Percentiles rank a stretch among this genome's conserved stretches.
Conservation (phyloP, 1,140 invertebrate genomes). For the Antheraea mylitta region DNA sequence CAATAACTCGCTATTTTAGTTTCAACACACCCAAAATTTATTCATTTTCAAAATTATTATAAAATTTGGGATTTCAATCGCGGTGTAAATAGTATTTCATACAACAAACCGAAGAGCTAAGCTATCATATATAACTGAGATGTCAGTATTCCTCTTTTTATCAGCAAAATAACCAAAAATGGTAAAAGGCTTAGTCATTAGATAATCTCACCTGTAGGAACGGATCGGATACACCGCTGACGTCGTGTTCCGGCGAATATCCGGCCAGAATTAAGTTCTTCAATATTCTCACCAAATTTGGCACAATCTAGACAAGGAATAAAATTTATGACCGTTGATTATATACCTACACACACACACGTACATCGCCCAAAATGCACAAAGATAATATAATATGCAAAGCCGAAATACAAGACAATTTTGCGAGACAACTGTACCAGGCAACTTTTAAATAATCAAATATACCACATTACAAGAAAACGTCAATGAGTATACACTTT, state of each 20-base stretch:
- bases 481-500: neutral
- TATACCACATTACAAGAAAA: neutral
- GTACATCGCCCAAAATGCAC: conserved; percentile 34
- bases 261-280: conserved; percentile 99
- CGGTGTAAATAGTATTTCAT: too few species aligned
- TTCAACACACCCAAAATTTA: too few species aligned
- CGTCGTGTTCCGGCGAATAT: conserved; percentile 99
- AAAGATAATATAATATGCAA: conserved; percentile 38
- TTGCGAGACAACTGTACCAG: conserved; percentile 8
- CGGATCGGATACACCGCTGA: conserved; percentile 99
- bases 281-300: conserved; percentile 97
- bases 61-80: too few species aligned
- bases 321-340: conserved; percentile 15
- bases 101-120: too few species aligned
- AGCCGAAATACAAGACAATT: conserved; percentile 32
- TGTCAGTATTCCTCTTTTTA: too few species aligned
- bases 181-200: neutral
- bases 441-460: conserved; percentile 4
- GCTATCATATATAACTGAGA: too few species aligned
- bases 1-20: too few species aligned
- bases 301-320: conserved; percentile 91
- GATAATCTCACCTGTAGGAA: conserved; percentile 92
- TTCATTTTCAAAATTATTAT: too few species aligned
- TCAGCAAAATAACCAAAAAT: too few species aligned
- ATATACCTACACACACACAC: neutral